Evolutionary conservation across 2,888 invertebrate species (phyloP).

Genomic region (Microctonus brassicae): DNA sequence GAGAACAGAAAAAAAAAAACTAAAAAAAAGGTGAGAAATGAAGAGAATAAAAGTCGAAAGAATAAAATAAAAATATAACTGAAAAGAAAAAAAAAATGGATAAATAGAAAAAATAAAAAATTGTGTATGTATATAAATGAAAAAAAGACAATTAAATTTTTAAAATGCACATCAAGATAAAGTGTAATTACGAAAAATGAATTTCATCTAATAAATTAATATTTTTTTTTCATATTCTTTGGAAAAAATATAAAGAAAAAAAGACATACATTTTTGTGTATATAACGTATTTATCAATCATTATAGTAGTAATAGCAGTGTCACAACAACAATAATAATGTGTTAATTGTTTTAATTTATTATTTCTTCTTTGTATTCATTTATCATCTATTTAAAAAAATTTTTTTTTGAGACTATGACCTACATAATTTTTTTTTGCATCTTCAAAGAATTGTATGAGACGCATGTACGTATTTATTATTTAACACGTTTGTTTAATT

Average conservation of each 20-base stretch:
- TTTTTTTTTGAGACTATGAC: conserved; percentile 19
- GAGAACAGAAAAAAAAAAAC: conserved; percentile 27
- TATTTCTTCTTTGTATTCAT: conserved; percentile 20
- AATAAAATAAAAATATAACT: conserved; percentile 45
- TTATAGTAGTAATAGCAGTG: conserved; percentile 42
- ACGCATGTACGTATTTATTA: conserved; percentile 6
- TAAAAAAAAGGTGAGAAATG: conserved; percentile 37
- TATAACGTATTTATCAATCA: neutral
- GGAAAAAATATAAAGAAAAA: neutral
- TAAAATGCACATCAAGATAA: neutral
- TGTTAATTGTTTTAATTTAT: conserved; percentile 40
- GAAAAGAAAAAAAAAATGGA: conserved; percentile 47
- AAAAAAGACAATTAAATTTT: neutral
- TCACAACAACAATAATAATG: conserved; percentile 55
- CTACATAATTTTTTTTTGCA: neutral
- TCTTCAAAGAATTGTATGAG: neutral
- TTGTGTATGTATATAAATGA: neutral
- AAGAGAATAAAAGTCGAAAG: conserved; percentile 37
- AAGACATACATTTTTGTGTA: neutral
- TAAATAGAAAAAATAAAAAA: conserved; percentile 30
- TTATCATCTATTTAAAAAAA: neutral
- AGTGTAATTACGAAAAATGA: neutral
- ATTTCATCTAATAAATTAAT: neutral
- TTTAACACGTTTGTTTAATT: conserved; percentile 13
- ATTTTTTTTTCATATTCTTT: too few species aligned